These are phyloP conservation scores for rat (Rattus norvegicus) DNA, from an alignment of 2,113 vertebrate genomes.

Conservation along the genomic window DNA sequence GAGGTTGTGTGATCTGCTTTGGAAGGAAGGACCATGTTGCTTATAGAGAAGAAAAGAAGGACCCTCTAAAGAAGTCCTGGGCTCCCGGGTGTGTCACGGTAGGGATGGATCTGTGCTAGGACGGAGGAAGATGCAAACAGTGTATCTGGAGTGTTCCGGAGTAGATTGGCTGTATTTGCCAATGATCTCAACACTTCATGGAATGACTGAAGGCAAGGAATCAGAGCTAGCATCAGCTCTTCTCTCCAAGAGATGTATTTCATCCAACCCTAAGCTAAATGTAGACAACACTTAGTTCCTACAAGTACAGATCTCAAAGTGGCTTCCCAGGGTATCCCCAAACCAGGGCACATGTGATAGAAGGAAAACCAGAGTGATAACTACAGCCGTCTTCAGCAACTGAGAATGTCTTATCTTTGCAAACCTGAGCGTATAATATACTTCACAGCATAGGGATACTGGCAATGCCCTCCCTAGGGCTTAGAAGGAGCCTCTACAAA, in stretches of 20 bases:
- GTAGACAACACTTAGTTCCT: neutral
- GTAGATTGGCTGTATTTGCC: neutral
- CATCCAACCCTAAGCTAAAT: neutral
- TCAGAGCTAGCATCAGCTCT: neutral
- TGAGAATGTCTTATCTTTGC: constrained; percentile 7
- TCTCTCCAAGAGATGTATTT: neutral
- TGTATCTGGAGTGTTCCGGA: neutral
- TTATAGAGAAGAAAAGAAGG: neutral
- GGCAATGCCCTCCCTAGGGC: neutral
- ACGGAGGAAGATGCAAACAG: neutral
- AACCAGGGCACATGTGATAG: neutral
- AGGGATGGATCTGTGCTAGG: neutral
- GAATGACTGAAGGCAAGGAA: neutral
- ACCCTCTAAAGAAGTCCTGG: neutral
- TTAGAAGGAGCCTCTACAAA: neutral
- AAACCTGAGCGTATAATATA: neutral
- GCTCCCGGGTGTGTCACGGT: neutral
- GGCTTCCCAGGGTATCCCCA: neutral
- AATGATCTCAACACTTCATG: neutral
- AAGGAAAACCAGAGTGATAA: neutral
- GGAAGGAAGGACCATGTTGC: neutral
- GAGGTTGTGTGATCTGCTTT: neutral
- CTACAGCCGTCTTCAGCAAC: neutral
- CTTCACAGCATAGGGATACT: neutral
- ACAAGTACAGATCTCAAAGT: neutral